A percentile compares a stretch with the other conserved stretches of the same genome.
Evolutionary conservation across 2,113 vertebrate genomes (phyloP).

Genomic region (Chauna torquata): DNA sequence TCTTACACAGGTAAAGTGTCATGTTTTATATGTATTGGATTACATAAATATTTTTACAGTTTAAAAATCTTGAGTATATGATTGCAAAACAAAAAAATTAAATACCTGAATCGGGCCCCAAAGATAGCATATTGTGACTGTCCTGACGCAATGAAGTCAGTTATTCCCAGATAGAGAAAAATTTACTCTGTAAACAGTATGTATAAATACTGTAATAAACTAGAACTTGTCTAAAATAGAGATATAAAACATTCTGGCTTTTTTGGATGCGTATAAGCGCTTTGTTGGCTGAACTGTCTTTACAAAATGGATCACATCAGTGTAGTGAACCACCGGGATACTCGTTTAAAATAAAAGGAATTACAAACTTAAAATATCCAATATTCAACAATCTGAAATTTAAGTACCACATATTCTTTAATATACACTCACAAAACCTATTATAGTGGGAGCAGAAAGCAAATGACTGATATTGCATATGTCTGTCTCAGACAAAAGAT

Average conservation of each 20-base stretch:
- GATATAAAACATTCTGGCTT: too few relatives aligned
- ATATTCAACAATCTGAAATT: background rate
- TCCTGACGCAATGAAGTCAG: background rate
- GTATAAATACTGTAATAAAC: background rate
- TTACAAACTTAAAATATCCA: background rate
- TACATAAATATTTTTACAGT: background rate
- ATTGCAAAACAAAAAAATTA: background rate
- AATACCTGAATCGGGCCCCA: background rate
- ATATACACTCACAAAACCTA: background rate
- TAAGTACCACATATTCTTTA: background rate
- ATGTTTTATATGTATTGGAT: background rate
- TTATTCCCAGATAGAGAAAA: background rate
- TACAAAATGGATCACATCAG: background rate
- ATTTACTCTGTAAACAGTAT: background rate
- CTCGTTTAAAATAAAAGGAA: background rate
- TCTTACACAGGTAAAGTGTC: constrained; percentile 28
- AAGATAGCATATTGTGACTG: background rate
- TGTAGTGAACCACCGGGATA: background rate
- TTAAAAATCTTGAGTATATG: background rate
- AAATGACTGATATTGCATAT: background rate
- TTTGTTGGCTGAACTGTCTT: background rate
- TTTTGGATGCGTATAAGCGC: too few relatives aligned
- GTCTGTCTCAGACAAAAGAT: background rate
- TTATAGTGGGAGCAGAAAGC: background rate
- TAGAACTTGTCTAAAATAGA: background rate